phyloP scores from a whole-genome alignment of 2,888 invertebrate genomes.

The Pollenia angustigena region DNA sequence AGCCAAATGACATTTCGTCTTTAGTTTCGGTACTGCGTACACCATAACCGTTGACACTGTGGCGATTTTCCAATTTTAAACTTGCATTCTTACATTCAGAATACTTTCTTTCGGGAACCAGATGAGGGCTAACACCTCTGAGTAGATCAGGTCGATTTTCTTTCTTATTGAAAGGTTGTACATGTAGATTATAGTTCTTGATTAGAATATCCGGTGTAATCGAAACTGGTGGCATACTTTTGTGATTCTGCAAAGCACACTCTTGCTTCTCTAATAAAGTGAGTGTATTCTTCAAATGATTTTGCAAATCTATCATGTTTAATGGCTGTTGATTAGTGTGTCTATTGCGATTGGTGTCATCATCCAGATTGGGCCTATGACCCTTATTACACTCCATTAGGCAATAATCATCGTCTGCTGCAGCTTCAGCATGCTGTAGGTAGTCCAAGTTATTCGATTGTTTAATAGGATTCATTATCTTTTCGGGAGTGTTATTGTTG shows the following conservation, averaged over 20 bases:
- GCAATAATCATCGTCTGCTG: conserved; percentile 47
- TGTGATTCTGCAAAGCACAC: conserved; percentile 56
- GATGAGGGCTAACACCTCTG: conserved; percentile 78
- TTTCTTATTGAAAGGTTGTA: conserved; percentile 69
- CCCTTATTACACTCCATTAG: conserved; percentile 48
- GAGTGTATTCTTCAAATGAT: conserved; percentile 65
- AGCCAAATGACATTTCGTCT: conserved; percentile 77
- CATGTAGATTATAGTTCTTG: conserved; percentile 76
- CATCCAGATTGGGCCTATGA: conserved; percentile 55
- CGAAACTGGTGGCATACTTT: conserved; percentile 69
- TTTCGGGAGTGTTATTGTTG: conserved; percentile 65
- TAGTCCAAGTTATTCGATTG: conserved; percentile 36
- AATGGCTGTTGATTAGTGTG: conserved; percentile 42
- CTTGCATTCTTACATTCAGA: conserved; percentile 46
- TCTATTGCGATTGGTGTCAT: conserved; percentile 72
- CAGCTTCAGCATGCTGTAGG: conserved; percentile 13
- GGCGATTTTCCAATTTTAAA: conserved; percentile 45
- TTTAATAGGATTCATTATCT: conserved; percentile 54
- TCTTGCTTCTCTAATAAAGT: conserved; percentile 65
- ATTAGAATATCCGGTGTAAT: conserved; percentile 81
- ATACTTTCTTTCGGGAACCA: conserved; percentile 53
- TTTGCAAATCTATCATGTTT: conserved; percentile 69
- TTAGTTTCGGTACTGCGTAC: conserved; percentile 66
- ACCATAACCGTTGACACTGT: conserved; percentile 52
- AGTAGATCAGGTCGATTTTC: conserved; percentile 80